A percentile compares a stretch with the other conserved stretches of the same genome.
Conservation (phyloP, 2,888 invertebrate species). For the Operophtera brumata region DNA sequence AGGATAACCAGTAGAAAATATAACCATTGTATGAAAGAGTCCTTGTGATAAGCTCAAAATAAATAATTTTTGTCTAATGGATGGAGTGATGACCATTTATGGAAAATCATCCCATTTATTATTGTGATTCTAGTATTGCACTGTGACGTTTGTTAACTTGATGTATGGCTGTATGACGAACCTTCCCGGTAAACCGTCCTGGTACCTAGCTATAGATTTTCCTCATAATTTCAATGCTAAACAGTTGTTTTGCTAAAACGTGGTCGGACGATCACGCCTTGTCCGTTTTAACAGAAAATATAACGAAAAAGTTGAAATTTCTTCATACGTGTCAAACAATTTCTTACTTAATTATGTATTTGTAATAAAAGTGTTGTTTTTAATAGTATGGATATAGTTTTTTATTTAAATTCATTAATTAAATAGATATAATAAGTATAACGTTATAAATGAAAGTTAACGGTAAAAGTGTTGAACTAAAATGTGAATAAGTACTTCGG, state of each 20-base stretch:
- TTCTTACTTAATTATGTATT: no score
- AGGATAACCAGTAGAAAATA: no score
- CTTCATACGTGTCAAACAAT: no score
- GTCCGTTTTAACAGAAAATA: not conserved
- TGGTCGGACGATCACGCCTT: not conserved
- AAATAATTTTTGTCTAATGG: no score
- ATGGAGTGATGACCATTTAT: no score
- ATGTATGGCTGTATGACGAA: conserved; percentile 1
- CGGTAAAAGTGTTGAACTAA: not conserved
- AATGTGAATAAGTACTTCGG: no score
- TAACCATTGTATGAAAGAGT: no score
- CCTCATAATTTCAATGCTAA: not conserved
- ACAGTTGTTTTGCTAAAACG: not conserved
- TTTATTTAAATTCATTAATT: no score
- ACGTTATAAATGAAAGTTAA: not conserved
- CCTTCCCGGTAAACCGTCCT: conserved; percentile 9
- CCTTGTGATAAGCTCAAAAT: no score
- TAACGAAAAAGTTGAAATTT: not conserved
- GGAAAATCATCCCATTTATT: not conserved
- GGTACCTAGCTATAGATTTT: conserved; percentile 3
- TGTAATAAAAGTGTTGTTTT: not conserved
- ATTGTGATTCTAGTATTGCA: conserved; percentile 4
- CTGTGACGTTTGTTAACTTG: conserved; percentile 7
- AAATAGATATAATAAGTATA: not conserved
- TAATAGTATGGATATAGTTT: not conserved